Evolutionary conservation across 2,113 vertebrate species (phyloP).

Genomic region (Rhodinocichla rosea): DNA sequence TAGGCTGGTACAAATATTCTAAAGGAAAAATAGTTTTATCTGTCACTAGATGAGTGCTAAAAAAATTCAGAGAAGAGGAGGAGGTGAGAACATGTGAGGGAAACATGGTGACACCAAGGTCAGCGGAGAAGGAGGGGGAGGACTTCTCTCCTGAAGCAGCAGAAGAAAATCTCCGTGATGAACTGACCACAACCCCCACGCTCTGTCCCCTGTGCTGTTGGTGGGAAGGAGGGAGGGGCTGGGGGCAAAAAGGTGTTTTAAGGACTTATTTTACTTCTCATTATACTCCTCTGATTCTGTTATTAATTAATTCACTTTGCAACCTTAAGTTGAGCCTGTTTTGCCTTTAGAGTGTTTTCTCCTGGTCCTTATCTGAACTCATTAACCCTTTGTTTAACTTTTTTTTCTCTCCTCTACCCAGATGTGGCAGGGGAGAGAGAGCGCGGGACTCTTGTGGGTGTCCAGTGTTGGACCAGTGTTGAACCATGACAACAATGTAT

Average conservation of each 20-base stretch:
- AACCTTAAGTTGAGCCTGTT: not conserved
- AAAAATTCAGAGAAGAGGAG: not conserved
- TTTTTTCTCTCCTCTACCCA: not conserved
- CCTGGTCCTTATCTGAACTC: not conserved
- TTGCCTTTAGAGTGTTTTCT: not conserved
- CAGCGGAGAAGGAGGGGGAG: too few relatives aligned
- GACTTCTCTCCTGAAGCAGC: not conserved
- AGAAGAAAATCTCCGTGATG: rapidly evolving
- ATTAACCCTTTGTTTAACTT: not conserved
- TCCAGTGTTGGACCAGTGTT: not conserved
- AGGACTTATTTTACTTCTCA: not conserved
- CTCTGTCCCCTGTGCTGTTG: not conserved
- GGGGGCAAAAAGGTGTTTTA: not conserved
- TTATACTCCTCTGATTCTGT: not conserved
- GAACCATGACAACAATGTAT: not conserved
- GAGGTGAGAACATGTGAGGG: not conserved
- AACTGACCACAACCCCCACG: not conserved
- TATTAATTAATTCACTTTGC: not conserved
- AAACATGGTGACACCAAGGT: not conserved
- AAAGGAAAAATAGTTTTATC: not conserved
- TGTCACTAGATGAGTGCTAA: not conserved
- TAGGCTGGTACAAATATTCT: not conserved
- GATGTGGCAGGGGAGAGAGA: not conserved
- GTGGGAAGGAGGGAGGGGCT: not conserved
- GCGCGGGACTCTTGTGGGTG: rapidly evolving